Conservation (phyloP, 2,113 vertebrate species). For the Epinephelus moara region DNA sequence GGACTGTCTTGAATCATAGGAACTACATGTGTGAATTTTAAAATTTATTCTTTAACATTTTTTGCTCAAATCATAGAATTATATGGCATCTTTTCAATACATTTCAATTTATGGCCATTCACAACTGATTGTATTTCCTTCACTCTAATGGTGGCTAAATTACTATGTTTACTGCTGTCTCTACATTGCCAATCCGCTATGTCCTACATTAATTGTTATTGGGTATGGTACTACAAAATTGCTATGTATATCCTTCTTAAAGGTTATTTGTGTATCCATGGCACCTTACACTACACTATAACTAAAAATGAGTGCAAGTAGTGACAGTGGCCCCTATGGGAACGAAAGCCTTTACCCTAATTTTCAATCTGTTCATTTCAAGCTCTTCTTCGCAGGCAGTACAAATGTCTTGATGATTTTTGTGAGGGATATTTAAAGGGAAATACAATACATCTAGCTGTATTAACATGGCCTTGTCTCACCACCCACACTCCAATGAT, state of each 20-base stretch:
- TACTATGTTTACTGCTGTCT: neutral
- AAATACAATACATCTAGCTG: neutral
- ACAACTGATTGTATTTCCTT: neutral
- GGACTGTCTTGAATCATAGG: too few species aligned
- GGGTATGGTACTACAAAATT: neutral
- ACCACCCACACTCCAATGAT: conserved; percentile 52
- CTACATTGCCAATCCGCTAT: neutral
- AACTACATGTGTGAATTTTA: too few species aligned
- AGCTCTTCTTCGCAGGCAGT: neutral
- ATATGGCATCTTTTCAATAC: neutral
- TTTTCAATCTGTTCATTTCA: neutral
- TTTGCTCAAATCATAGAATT: neutral
- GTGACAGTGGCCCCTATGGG: neutral
- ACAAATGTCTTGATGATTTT: neutral
- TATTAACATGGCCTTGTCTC: conserved; percentile 48
- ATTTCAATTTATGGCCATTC: neutral
- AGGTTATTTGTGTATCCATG: neutral
- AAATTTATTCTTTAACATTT: neutral
- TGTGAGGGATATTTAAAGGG: neutral
- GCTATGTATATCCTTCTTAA: neutral
- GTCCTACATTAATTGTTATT: neutral
- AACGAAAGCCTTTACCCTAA: neutral
- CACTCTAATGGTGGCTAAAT: neutral
- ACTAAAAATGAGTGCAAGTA: neutral
- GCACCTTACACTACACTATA: too few species aligned